A percentile compares a stretch with the other conserved stretches of the same genome.
Evolutionary conservation across 2,888 invertebrate genomes (phyloP).

Genomic region (Stenichneumon culpator): DNA sequence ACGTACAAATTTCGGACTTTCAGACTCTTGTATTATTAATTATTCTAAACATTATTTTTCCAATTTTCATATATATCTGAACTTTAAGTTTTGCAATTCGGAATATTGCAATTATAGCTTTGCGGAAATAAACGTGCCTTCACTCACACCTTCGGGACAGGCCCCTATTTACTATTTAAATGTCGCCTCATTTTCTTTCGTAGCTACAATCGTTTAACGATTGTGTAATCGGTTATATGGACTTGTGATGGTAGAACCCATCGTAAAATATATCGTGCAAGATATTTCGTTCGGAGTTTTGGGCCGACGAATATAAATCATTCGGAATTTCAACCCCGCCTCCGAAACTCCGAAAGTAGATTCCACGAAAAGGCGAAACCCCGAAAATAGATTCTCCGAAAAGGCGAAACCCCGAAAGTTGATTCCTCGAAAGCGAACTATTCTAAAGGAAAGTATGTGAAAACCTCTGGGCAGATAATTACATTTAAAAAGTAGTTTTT

Average conservation of each 20-base stretch:
- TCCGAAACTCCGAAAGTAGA: no score
- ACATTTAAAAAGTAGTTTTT: no score
- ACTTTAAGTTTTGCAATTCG: not conserved
- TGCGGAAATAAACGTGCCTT: not conserved
- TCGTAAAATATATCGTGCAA: no score
- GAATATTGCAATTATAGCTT: not conserved
- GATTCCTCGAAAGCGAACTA: not conserved
- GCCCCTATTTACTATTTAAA: not conserved
- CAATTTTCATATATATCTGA: not conserved
- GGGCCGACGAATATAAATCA: no score
- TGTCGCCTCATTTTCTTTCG: not conserved
- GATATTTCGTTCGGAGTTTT: no score
- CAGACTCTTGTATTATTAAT: not conserved
- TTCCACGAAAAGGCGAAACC: no score
- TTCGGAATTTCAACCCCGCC: no score
- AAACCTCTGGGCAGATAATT: no score
- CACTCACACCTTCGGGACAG: not conserved
- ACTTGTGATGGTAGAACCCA: not conserved
- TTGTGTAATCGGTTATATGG: not conserved
- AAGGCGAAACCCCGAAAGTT: not conserved
- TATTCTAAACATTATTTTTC: not conserved
- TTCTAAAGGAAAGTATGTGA: no score
- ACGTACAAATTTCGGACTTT: not conserved
- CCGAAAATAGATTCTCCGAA: no score
- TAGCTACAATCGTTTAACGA: not conserved